Base-by-base conservation (phyloP, 2,797 vertebrate species). In the Furcifer pardalis region DNA sequence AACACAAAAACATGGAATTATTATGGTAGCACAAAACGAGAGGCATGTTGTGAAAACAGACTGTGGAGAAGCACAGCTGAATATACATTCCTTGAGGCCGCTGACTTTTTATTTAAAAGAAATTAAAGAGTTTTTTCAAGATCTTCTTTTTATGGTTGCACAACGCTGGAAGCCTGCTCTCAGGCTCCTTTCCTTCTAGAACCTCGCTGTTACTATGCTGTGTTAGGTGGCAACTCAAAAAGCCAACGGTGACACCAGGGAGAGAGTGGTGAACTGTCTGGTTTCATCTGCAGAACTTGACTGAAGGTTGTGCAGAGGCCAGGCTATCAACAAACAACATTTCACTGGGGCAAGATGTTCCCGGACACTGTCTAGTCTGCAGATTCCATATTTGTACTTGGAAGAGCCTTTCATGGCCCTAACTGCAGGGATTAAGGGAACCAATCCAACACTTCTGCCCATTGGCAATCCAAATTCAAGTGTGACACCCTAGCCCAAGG, bases 161-260 rank as follows among this genome's bases (percentile, higher is more conserved):
- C 10, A 60, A n/a, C 21, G 0, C 37, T 21, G 77, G 79, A 23
- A 84, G 77, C 72, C 0, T 1, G 73, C 46, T 2, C 0, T 76
- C 66, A 84, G 40, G 44, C 91, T 87, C 89, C 84, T 89, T 93
- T 91, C 74, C 76, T 88, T 84, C 75, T 5, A 1, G 42, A 1
- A 40, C 81, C 60, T 83, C 37, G 42, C 60, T 19, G 56, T 65
- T 65, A 44, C 42, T 49, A 80, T 0, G 52, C 12, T 25, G 17
- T 0, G 85, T 84, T 86, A 86, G 82, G 19, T 0, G 32, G 85
- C 85, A 84, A 30, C 85, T n/a, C 81, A 79, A 82, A 87, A 46
- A 35, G 12, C 23, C 59, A 12, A 8, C 17, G 15, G 40, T 37
- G 46, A 32, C 44, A 25, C 30, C 7, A 49, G 59, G 3, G 27